Conservation (phyloP, 1,140 invertebrate genomes). For the Eurosta solidaginis region DNA sequence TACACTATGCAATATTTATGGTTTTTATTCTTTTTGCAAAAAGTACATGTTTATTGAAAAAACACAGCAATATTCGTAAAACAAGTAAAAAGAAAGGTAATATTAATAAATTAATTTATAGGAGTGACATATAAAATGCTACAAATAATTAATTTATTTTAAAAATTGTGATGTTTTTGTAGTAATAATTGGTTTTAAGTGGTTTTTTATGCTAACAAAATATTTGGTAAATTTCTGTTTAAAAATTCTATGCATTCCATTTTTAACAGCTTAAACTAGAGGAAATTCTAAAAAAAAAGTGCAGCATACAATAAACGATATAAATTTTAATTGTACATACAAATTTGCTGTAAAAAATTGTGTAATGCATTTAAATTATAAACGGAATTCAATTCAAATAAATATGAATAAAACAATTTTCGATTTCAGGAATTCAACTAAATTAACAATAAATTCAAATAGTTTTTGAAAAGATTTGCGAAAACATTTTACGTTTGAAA, state of each 20-base stretch:
- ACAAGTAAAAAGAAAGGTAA: neutral
- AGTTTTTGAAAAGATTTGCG: conserved; percentile 15
- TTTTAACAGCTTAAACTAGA: conserved; percentile 6
- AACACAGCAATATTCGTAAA: conserved; percentile 32
- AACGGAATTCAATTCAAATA: conserved; percentile 4
- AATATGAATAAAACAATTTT: neutral
- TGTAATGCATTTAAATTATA: conserved; percentile 9
- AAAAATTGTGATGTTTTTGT: conserved; percentile 31
- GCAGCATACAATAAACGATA: too few species aligned
- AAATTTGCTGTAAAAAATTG: neutral
- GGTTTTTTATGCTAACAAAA: conserved; percentile 24
- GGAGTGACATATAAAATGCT: neutral
- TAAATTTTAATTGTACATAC: neutral
- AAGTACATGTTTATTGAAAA: conserved; percentile 34
- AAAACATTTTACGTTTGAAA: neutral
- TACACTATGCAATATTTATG: neutral
- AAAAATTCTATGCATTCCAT: conserved; percentile 17
- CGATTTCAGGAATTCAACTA: conserved; percentile 29
- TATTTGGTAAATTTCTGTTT: conserved; percentile 20
- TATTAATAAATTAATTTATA: neutral
- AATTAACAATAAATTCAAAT: conserved; percentile 37
- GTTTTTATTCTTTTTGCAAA: neutral
- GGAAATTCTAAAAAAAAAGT: too few species aligned
- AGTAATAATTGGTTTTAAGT: conserved; percentile 4
- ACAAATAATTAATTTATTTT: neutral